phyloP scores from a whole-genome alignment of 2,888 invertebrate species.

The Scaptomyza reducta region DNA sequence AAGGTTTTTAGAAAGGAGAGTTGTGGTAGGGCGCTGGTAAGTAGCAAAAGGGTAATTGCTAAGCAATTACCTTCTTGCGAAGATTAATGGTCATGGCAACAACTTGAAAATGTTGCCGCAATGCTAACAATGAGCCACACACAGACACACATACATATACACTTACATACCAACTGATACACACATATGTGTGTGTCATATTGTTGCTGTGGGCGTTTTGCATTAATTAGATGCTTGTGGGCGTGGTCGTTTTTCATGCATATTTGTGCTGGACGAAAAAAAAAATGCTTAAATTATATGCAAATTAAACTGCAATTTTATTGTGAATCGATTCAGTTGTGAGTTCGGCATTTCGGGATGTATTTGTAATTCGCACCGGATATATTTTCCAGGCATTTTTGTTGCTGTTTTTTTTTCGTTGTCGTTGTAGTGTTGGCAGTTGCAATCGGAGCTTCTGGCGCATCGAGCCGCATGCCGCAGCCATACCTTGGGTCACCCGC shows the following conservation, averaged over 20 bases:
- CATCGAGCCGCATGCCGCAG: constrained; percentile 15
- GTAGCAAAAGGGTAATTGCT: constrained; percentile 74
- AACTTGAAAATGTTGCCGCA: constrained; percentile 79
- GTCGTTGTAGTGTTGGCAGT: constrained; percentile 11
- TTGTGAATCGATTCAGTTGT: constrained; percentile 35
- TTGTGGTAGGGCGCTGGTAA: constrained; percentile 10
- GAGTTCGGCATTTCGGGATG: constrained; percentile 36
- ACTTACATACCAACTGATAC: constrained; percentile 6
- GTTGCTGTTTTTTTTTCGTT: not conserved
- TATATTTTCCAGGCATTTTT: constrained; percentile 64
- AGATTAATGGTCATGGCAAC: constrained; percentile 80
- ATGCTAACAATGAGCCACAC: constrained; percentile 69
- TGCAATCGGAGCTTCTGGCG: constrained; percentile 51
- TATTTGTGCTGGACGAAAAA: constrained; percentile 22
- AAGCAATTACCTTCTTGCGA: constrained; percentile 79
- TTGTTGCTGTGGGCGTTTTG: constrained; percentile 33
- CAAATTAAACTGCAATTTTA: constrained; percentile 58
- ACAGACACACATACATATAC: constrained; percentile 36
- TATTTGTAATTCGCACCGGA: constrained; percentile 76
- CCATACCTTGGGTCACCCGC: constrained; percentile 71
- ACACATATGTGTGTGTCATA: constrained; percentile 13
- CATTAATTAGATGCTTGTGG: constrained; percentile 61
- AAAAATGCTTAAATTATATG: constrained; percentile 51
- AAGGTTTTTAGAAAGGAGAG: not conserved
- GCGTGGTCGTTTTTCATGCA: constrained; percentile 56